phyloP scores from a whole-genome alignment of 64 coral and sea anemone species.

The Orbicella faveolata region DNA sequence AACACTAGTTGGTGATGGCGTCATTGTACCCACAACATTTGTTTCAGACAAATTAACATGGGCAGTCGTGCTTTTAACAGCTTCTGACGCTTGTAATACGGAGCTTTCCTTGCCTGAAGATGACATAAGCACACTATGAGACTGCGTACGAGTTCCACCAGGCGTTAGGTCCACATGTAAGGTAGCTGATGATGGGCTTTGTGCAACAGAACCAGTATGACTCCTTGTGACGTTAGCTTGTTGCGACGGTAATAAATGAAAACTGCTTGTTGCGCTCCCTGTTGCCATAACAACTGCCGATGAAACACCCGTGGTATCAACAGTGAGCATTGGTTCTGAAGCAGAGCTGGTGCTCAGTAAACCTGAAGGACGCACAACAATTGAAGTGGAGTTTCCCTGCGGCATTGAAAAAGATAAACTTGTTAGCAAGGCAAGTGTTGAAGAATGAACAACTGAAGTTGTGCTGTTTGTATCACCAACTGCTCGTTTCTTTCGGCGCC shows the following conservation, averaged over 20 bases:
- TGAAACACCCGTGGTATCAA: not conserved
- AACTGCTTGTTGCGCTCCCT: not conserved
- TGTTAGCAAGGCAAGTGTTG: not conserved
- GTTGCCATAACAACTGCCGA: not conserved
- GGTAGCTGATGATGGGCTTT: slow-evolving; percentile 9
- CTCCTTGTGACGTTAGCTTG: not conserved
- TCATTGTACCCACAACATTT: not conserved
- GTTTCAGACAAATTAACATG: not conserved
- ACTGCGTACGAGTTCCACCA: not conserved
- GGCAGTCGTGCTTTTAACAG: not conserved
- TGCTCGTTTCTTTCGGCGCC: slow-evolving; percentile 25
- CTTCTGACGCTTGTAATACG: not conserved
- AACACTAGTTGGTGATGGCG: not conserved
- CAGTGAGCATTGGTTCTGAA: not conserved
- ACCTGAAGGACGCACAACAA: not conserved
- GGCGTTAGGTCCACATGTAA: not conserved
- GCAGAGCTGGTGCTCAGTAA: not conserved
- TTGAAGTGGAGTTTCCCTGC: not conserved
- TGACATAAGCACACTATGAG: not conserved
- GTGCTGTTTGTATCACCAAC: not conserved
- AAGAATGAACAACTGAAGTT: not conserved
- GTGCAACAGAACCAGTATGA: too few species aligned
- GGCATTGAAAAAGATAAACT: not conserved
- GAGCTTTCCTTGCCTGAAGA: not conserved
- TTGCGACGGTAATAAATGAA: not conserved